Base-by-base conservation (phyloP, 2,113 vertebrate genomes). In the Burhinus bistriatus region DNA sequence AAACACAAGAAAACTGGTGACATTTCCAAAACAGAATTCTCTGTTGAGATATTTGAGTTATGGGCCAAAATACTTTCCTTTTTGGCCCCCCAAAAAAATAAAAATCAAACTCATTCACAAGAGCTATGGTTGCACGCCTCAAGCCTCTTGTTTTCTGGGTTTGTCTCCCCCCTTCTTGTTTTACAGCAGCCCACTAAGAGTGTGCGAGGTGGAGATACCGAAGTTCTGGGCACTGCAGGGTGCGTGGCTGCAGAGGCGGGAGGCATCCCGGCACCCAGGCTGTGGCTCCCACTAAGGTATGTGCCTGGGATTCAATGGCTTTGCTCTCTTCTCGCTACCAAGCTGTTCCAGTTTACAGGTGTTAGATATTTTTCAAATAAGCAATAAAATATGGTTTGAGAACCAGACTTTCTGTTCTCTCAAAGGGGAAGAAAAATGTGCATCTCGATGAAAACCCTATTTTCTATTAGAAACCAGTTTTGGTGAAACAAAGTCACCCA, bases 381-480 rank as follows among this genome's bases (percentile, higher is more conserved):
- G 49, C 34, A 61, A 49, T 49, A 72, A 92, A 84, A 73, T 36
- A 58, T 5, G 9, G n/a, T 65, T 87, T 77, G 71, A 83, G 80
- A 69, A 93, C 69, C 51, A 73, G 59, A 51, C 9, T 73, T 95
- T 93, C 64, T 65, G 40, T 38, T 54, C 17, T 49, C 58, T 93
- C 29, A 40, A 27, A 94, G 40, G 52, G 30, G 6, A 94, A 83
- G 54, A 65, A 54, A 82, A 95, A 76, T n/a, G 55, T 72, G 62
- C 70, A 79, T 54, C 79, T 73, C 45, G 88, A 62, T 77, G 84
- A 66, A 95, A 93, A 42, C 16, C 15, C 26, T 19, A 5, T 95
- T 95, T 91, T 87, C 75, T 77, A 51, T 83, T 70, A 92, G 84
- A 92, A 94, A 18, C 15, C 30, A 23, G 38, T 68, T 93, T 91